Conservation (phyloP, 37 sponge, comb jelly and placozoan species). For the Geodia barretti region DNA sequence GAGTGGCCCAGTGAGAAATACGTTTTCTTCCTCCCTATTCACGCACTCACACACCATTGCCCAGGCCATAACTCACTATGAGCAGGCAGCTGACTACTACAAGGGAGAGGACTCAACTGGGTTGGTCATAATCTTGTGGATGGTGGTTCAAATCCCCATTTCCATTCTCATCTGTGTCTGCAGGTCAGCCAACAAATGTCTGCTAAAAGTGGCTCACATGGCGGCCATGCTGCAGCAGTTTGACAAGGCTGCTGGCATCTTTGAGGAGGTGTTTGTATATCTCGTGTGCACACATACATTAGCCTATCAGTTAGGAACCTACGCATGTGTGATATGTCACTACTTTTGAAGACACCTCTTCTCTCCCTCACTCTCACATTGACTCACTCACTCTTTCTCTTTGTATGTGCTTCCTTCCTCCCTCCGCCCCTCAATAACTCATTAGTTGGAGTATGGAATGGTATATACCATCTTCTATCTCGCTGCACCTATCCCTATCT, state of each 20-base stretch:
- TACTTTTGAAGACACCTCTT: no score
- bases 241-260: slow-evolving; percentile 82
- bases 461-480: not conserved
- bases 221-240: slow-evolving; percentile 72
- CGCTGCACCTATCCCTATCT: not conserved
- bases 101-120: slow-evolving; percentile 83
- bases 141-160: not conserved
- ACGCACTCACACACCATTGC: not conserved
- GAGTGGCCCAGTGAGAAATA: no score
- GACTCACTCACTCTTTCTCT: no score
- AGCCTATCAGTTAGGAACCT: no score
- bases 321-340: no score
- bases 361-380: no score
- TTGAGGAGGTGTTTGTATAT: slow-evolving; percentile 83
- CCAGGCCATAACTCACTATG: slow-evolving; percentile 76
- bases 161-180: not conserved
- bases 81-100: slow-evolving; percentile 90
- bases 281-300: no score
- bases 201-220: slow-evolving; percentile 85
- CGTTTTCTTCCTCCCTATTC: no score
- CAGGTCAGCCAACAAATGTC: slow-evolving; percentile 91
- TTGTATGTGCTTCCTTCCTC: no score
- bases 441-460: not conserved
- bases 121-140: slow-evolving; percentile 32
- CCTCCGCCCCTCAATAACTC: no score